A percentile compares a stretch with the other conserved stretches of the same genome.
Conservation (phyloP, 2,888 invertebrate genomes). For the Troilus luridus region DNA sequence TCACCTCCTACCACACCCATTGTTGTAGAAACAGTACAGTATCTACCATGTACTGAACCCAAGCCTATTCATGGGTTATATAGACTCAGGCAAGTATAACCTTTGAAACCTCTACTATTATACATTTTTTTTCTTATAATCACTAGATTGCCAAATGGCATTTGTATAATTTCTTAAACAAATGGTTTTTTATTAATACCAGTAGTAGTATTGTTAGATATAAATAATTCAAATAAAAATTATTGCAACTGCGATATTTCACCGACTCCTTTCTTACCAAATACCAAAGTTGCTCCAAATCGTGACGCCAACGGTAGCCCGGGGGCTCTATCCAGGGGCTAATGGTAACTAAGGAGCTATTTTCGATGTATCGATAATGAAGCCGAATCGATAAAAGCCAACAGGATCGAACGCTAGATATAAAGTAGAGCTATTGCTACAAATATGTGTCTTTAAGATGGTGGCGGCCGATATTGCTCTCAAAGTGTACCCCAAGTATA, state of each 20-base stretch:
- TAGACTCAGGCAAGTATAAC: no score
- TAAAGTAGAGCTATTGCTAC: constrained; percentile 4
- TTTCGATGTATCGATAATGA: neutral
- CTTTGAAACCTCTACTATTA: no score
- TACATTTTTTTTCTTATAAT: no score
- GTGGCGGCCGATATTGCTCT: neutral
- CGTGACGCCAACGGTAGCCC: constrained; percentile 15
- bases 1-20: no score
- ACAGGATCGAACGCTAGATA: neutral
- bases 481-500: neutral
- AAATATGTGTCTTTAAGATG: neutral
- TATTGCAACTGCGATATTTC: neutral
- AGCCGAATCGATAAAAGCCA: neutral
- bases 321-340: neutral
- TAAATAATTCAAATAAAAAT: neutral
- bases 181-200: no score
- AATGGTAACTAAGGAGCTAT: neutral
- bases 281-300: neutral
- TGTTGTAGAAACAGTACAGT: no score
- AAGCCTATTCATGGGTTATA: no score
- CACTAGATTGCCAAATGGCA: no score
- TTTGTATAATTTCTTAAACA: no score
- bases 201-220: no score
- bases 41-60: no score
- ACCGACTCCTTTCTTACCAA: neutral